A percentile compares a stretch with the other conserved stretches of the same genome.
Conservation (phyloP, 2,797 vertebrate genomes). For the Linurgus olivaceus region DNA sequence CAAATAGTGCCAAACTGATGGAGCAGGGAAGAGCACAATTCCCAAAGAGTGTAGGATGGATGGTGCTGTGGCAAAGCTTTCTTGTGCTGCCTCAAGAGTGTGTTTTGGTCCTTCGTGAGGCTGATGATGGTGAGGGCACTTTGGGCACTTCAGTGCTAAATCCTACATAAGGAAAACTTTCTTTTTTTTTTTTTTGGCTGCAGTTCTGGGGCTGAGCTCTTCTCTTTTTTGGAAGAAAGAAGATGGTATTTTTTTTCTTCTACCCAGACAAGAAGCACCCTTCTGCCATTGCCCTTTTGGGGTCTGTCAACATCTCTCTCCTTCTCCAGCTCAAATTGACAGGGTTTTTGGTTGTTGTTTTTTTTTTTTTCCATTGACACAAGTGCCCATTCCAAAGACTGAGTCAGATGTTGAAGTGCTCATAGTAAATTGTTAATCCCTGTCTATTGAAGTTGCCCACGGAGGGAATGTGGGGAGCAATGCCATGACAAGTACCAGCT, state of each 20-base stretch:
- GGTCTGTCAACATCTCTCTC: background rate
- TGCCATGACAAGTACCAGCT: conserved; percentile 40
- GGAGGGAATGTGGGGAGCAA: conserved; percentile 18
- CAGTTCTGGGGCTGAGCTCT: background rate
- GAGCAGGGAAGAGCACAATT: background rate
- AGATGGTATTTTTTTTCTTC: background rate
- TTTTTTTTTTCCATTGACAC: background rate
- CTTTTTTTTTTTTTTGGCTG: accelerated
- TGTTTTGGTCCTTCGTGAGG: background rate
- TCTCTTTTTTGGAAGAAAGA: background rate
- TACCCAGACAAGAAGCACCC: background rate
- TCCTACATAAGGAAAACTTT: background rate
- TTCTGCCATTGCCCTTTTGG: background rate
- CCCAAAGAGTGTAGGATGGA: background rate
- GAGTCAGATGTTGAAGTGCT: background rate
- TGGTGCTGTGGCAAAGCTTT: background rate
- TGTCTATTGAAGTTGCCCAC: background rate
- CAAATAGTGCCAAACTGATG: background rate
- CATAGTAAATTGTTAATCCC: background rate
- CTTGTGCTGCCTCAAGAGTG: background rate
- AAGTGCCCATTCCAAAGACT: background rate
- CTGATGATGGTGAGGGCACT: background rate
- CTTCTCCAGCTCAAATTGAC: background rate
- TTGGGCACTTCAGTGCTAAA: background rate
- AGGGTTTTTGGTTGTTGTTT: background rate